Conservation (phyloP, 2,797 vertebrate species). For the Centroberyx gerrardi region DNA sequence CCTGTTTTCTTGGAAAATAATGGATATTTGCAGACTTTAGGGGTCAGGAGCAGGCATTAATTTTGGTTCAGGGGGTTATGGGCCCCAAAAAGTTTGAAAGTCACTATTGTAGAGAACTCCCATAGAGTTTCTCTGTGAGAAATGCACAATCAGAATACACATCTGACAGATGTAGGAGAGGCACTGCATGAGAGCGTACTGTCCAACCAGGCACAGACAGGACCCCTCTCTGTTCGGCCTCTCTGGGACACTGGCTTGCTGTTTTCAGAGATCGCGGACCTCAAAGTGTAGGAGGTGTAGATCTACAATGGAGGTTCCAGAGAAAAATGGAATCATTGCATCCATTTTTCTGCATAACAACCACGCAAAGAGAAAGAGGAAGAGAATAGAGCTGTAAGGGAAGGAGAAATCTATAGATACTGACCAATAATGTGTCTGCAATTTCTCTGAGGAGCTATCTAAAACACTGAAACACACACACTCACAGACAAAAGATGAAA, state of each 20-base stretch:
- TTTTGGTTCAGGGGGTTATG: too few relatives aligned
- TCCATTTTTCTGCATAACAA: neutral
- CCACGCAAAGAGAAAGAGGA: constrained; percentile 13
- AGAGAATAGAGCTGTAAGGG: neutral
- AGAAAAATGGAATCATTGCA: constrained; percentile 2
- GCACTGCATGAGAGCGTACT: neutral
- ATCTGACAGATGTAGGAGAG: constrained; percentile 25
- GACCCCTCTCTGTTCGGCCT: constrained; percentile 36
- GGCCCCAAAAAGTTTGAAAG: neutral
- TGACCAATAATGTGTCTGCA: constrained; percentile 23
- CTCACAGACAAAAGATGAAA: constrained; percentile 44
- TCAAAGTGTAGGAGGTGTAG: constrained; percentile 38
- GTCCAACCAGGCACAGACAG: constrained; percentile 18
- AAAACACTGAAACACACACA: constrained; percentile 7
- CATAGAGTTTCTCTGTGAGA: constrained; percentile 12
- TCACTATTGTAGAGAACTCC: neutral
- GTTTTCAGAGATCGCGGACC: constrained; percentile 39
- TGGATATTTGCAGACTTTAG: neutral
- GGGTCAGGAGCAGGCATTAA: neutral
- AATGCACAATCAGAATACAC: constrained; percentile 7
- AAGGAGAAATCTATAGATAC: constrained; percentile 2
- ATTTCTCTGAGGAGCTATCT: constrained; percentile 15
- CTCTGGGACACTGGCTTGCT: constrained; percentile 36
- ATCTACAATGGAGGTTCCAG: constrained; percentile 13
- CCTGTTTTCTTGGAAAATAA: constrained; percentile 7